Evolutionary conservation across 1,140 invertebrate species (phyloP), one percentile per base, ranked within the genome.

Genomic region (Paralvinella palmiformis): DNA sequence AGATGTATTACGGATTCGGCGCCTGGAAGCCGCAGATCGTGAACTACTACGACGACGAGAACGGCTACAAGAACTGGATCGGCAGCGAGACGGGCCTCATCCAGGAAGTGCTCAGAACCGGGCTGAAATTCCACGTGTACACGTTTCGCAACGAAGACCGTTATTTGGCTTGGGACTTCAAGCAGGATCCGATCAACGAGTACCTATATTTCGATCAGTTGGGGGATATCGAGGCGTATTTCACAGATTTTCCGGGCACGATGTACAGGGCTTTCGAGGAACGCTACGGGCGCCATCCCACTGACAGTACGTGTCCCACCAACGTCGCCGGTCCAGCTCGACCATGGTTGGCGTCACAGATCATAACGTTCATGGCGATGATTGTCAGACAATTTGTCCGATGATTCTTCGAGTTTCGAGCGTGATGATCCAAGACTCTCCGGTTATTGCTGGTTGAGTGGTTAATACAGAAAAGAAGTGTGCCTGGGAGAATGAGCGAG

Each of bases 121-220:
- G 59, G 10, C 64, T 66, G 10, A 17, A n/a, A 5, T 33, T 66
- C 20, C 64, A 66, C 59, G 44, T 55, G 1, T 66, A 35, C 59
- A 66, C 64, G 27, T 60, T 66, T 33, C 29, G 64, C 2, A 62
- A 66, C 35, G 64, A 57, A 7, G 55, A 57, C 3, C 29, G 13
- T 27, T 41, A 41, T n/a, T 57, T 57, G 55, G 4, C 55, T 27
- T 57, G 55, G 55, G 35, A 57, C 33, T 57, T 33, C 33, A 27
- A 57, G 1, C 55, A 57, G 3, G 55, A 57, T 27, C 29, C 55
- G 17, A 2, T 31, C 10, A 20, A 2, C 0, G 55, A 57, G 33
- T 52, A 27, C 15, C 10, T 4, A 3, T 52, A 52, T 13, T 57
- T 15, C 55, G 33, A 31, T 20, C 27, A 57, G 7, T 0, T 32